These are phyloP conservation scores for Camelus dromedarius DNA, from an alignment of 2,113 vertebrate genomes.

Conservation along the genomic window DNA sequence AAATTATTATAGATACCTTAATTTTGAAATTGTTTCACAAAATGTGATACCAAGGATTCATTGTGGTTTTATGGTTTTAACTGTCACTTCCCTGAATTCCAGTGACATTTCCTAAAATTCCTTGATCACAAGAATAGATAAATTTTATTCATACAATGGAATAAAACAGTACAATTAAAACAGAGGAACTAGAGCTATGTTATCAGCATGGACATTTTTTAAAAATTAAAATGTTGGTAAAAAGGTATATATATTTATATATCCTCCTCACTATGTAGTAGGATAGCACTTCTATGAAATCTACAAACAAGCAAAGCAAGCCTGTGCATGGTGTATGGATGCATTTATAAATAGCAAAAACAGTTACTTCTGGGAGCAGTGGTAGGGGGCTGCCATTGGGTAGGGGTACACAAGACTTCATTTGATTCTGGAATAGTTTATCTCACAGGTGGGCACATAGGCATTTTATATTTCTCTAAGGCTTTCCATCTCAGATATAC, in stretches of 20 bases:
- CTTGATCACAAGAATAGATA: background rate
- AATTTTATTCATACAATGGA: background rate
- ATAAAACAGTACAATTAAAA: background rate
- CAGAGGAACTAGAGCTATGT: background rate
- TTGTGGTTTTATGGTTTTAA: background rate
- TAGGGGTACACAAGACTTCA: background rate
- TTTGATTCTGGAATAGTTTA: background rate
- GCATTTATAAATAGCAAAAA: background rate
- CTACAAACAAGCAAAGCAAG: background rate
- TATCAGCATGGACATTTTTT: background rate
- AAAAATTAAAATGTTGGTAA: background rate
- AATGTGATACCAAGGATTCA: background rate
- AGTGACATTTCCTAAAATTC: background rate
- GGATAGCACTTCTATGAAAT: background rate
- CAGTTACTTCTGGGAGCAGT: background rate
- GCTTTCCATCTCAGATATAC: background rate
- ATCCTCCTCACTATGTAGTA: background rate
- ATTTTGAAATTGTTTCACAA: background rate
- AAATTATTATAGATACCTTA: background rate
- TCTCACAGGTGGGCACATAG: background rate
- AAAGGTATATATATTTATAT: background rate
- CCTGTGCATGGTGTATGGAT: background rate
- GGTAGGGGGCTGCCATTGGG: background rate
- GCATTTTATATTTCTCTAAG: background rate
- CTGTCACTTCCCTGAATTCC: background rate